Evolutionary conservation across 2,797 vertebrate species (phyloP), one percentile per base, ranked within the genome.

Genomic region (Schizopygopsis pylzovi): DNA sequence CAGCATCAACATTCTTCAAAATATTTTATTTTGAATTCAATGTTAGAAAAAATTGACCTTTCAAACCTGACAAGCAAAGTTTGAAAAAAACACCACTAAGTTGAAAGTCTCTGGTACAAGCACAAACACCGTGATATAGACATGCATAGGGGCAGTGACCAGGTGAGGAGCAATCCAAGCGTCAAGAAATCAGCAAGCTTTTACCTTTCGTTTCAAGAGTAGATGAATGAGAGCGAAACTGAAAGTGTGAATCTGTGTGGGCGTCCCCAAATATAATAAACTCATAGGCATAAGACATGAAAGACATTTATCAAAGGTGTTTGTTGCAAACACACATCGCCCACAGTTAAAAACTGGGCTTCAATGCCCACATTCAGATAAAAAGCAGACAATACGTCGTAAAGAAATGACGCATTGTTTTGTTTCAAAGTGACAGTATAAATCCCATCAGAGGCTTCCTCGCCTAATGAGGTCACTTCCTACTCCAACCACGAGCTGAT

Each of bases 391-490:
- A 25, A 56, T 52, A 39, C 12, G 0, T 15, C 6, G 16, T 28
- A 68, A 81, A 16, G 22, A 43, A 25, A n/a, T 28, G 49, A 82
- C 2, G 16, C 37, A 71, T 82, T 71, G 80, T 56, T 82, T 71
- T 71, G 67, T 56, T 56, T 56, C 8, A 73, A 72, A 59, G 52
- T 59, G 68, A 82, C 68, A 43, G 49, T 71, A 12, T 13, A 71
- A 71, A 82, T 68, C 25, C 63, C 63, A 68, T 56, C n/a, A 72
- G n/a, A 45, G 33, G 68, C 15, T 22, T 72, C 52, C 49, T 72
- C 11, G 0, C 28, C 11, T 56, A 22, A 59, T 61, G 52, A 82
- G 68, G 52, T 72, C 81, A 82, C 81, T 72, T 82, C 81, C 81
- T 59, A 16, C 37, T 72, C 37, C 25, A 82, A 72, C 59, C 52